Conservation (phyloP, 2,113 vertebrate genomes). For the Chloebia gouldiae region DNA sequence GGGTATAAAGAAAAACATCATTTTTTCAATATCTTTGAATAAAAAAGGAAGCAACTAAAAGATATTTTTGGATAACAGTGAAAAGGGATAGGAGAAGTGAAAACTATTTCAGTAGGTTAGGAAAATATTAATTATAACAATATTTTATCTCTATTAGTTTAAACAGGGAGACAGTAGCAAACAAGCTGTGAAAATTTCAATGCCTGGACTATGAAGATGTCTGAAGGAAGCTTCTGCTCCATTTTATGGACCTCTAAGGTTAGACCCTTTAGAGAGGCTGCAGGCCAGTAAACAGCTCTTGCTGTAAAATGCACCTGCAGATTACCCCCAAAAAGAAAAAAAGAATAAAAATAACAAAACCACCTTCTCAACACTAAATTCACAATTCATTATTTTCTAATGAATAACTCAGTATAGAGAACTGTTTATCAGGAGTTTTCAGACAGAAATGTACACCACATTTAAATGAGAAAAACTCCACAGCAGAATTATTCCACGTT, state of each 20-base stretch:
- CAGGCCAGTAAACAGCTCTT: neutral
- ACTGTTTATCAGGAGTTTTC: neutral
- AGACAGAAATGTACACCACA: neutral
- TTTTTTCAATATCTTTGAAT: neutral
- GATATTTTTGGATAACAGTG: neutral
- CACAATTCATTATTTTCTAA: neutral
- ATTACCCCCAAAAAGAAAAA: neutral
- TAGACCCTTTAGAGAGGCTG: neutral
- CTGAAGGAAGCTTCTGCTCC: neutral
- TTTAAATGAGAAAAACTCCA: neutral
- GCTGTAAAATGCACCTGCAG: neutral
- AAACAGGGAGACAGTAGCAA: neutral
- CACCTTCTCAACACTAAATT: neutral
- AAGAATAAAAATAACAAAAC: neutral
- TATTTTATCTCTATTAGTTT: neutral
- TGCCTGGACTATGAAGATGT: neutral
- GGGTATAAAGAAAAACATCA: neutral
- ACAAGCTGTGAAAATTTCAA: neutral
- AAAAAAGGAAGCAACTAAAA: neutral
- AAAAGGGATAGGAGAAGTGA: rapidly evolving
- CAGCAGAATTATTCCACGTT: neutral
- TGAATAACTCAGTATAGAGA: neutral
- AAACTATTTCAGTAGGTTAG: neutral
- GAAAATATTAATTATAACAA: neutral
- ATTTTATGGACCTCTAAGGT: neutral